A percentile compares a stretch with the other conserved stretches of the same genome.
phyloP scores from a whole-genome alignment of 2,888 invertebrate genomes.

The Eilema griseolum region DNA sequence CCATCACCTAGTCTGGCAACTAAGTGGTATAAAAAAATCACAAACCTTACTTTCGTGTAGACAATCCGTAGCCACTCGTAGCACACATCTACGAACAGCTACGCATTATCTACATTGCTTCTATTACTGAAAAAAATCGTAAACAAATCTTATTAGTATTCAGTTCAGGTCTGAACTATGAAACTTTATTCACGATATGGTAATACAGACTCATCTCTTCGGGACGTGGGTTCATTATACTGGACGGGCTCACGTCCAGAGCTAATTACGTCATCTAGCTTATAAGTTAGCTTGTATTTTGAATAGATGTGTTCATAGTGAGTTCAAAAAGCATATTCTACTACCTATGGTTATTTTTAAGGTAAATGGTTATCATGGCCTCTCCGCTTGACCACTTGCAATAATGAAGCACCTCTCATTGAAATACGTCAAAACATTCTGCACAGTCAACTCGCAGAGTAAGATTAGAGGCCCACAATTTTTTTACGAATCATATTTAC shows the following conservation, averaged over 20 bases:
- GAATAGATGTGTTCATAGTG: background rate
- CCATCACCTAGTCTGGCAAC: too few species aligned
- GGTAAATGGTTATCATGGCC: background rate
- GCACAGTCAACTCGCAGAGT: too few species aligned
- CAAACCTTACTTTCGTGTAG: background rate
- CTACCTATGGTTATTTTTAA: background rate
- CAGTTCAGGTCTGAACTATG: slow-evolving; percentile 20
- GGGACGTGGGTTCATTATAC: slow-evolving; percentile 48
- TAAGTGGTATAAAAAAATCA: background rate
- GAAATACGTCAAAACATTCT: too few species aligned
- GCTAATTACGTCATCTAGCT: slow-evolving; percentile 42
- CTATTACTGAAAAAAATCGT: slow-evolving; percentile 7
- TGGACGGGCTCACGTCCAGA: slow-evolving; percentile 45
- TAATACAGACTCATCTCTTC: slow-evolving; percentile 41
- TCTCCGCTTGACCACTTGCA: too few species aligned
- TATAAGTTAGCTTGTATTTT: slow-evolving; percentile 11
- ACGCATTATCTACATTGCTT: background rate
- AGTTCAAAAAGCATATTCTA: background rate
- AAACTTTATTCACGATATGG: slow-evolving; percentile 44
- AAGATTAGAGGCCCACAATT: too few species aligned
- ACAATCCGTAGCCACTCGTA: slow-evolving; percentile 6
- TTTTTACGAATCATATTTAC: too few species aligned
- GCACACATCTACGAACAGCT: slow-evolving; percentile 8
- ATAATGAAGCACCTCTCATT: too few species aligned
- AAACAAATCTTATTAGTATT: slow-evolving; percentile 20